Evolutionary conservation across 2,888 invertebrate species (phyloP), one percentile per base, ranked within the genome.

Genomic region (Ectemnius continuus): DNA sequence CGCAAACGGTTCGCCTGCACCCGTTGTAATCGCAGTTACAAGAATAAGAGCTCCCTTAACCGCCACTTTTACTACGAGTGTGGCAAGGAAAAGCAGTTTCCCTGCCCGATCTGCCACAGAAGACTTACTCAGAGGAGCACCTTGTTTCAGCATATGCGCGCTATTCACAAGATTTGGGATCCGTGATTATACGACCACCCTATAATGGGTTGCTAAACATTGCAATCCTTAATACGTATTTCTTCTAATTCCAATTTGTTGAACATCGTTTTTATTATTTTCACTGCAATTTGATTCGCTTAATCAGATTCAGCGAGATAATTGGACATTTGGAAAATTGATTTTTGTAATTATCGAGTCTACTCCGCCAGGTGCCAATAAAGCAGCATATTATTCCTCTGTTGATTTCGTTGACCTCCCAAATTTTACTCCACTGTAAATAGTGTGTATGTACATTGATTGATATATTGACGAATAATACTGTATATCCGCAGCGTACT

Each of bases 31-130:
- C 78, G 81, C 47, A 82, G 89, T 60, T 91, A 91, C 83, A 89
- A 87, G 79, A 88, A 88, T 67, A 88, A 88, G 73, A 86, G 87
- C 69, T 91, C 91, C 59, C 80, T 91, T 45, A 87, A 89, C 62
- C 85, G 84, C 57, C 87, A 89, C 74, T 2, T 78, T 11, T 80
- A 83, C 18, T 85, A 86, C 76, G 85, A 87, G 52, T 87, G 86
- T 67, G 83, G 85, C 56, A 81, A 82, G 66, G 74, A 77, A 26
- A 87, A 86, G 57, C 76, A 78, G 62, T 87, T 86, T 48, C 61
- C 61, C 20, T 88, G 87, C 69, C 84, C 83, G 11, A 79, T 87
- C 52, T 89, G 89, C 60, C 73, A 81, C 14, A 71, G 69, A 66
- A 76, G 61, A 72, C 45, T 85, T 28, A 63, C 73, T 5, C 79